phyloP scores from a whole-genome alignment of 2,113 vertebrate genomes.

The Engystomops pustulosus region DNA sequence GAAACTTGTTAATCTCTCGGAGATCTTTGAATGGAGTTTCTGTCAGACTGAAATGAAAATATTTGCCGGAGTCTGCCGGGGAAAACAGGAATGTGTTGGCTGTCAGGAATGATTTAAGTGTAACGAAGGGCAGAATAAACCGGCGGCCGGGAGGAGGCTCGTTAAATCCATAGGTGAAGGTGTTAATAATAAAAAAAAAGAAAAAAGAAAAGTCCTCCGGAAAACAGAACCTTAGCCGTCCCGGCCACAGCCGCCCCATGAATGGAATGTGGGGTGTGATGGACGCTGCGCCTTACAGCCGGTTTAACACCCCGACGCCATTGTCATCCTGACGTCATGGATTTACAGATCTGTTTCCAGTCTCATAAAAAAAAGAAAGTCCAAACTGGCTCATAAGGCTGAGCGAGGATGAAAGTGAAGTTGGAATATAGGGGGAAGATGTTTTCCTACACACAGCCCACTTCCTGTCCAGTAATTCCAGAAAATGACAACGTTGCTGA shows the following conservation, averaged over 20 bases:
- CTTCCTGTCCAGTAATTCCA: not conserved
- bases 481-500: too few species aligned
- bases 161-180: slow-evolving; percentile 41
- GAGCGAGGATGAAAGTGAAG: not conserved
- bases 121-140: slow-evolving; percentile 33
- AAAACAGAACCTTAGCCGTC: not conserved
- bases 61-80: slow-evolving; percentile 67
- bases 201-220: not conserved
- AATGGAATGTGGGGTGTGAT: slow-evolving; percentile 5
- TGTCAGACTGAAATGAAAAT: slow-evolving; percentile 73
- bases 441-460: not conserved
- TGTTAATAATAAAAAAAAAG: slow-evolving; percentile 49
- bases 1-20: slow-evolving; percentile 73
- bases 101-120: slow-evolving; percentile 74
- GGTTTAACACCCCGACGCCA: not conserved
- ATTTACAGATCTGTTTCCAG: not conserved
- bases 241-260: not conserved
- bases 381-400: not conserved
- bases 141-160: not conserved
- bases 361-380: not conserved
- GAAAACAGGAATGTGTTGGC: slow-evolving; percentile 72
- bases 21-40: slow-evolving; percentile 68
- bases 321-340: not conserved
- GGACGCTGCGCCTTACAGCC: not conserved
- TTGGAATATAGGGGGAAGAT: not conserved